A percentile compares a stretch with the other conserved stretches of the same genome.
phyloP scores from a whole-genome alignment of 2,113 vertebrate genomes.

The Onychorhynchus coronatus region DNA sequence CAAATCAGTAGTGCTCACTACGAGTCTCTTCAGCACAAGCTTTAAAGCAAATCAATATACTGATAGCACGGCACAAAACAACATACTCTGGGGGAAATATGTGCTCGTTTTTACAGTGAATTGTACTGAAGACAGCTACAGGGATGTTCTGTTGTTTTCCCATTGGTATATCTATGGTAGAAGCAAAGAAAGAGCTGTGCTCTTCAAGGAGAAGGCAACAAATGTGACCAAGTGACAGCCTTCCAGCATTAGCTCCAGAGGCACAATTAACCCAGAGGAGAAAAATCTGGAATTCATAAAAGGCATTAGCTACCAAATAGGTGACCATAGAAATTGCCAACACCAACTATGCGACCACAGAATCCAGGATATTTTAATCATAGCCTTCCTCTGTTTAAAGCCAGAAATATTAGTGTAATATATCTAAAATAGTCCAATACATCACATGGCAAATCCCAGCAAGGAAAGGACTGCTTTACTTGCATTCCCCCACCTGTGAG shows the following conservation, averaged over 20 bases:
- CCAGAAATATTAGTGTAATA: slow-evolving; percentile 31
- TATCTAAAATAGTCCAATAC: neutral
- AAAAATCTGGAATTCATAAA: slow-evolving; percentile 55
- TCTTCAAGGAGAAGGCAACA: neutral
- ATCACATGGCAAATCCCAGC: neutral
- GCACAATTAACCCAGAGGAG: neutral
- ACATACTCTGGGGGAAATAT: neutral
- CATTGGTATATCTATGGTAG: neutral
- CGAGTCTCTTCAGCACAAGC: neutral
- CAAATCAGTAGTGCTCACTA: neutral
- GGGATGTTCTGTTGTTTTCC: neutral
- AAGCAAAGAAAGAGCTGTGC: neutral
- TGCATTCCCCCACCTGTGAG: neutral
- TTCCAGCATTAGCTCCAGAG: neutral
- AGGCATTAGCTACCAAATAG: slow-evolving; percentile 57
- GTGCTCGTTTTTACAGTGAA: neutral
- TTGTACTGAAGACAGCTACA: neutral
- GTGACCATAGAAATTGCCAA: slow-evolving; percentile 51
- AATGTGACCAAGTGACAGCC: neutral
- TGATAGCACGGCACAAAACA: neutral
- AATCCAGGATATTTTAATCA: slow-evolving; percentile 10
- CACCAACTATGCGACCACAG: slow-evolving; percentile 13
- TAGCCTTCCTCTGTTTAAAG: slow-evolving; percentile 1
- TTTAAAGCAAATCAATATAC: neutral
- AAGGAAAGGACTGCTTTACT: neutral